These are phyloP conservation scores for Peribatodes rhomboidaria DNA, from an alignment of 2,888 invertebrate species.

Conservation along the genomic window DNA sequence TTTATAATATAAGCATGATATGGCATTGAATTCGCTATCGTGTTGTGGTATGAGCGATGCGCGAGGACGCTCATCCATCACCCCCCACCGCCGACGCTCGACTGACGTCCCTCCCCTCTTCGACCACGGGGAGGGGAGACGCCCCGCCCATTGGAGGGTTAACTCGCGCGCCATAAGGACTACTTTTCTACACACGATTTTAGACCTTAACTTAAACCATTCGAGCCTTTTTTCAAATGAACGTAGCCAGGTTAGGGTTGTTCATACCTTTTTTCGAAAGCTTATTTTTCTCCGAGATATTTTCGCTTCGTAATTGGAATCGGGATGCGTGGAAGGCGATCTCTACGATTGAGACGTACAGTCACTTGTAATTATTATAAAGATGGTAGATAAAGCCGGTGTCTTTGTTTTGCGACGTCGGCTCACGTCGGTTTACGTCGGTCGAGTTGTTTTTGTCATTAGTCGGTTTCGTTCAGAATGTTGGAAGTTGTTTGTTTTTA, in stretches of 20 bases:
- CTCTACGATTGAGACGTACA: conserved; percentile 76
- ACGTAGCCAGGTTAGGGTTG: conserved; percentile 62
- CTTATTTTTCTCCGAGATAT: conserved; percentile 75
- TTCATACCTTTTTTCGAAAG: conserved; percentile 63
- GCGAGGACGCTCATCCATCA: conserved; percentile 76
- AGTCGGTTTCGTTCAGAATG: conserved; percentile 33
- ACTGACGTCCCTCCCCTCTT: conserved; percentile 70
- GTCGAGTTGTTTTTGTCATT: conserved; percentile 44
- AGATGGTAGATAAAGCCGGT: conserved; percentile 76
- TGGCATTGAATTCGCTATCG: conserved; percentile 76
- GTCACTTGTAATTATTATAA: conserved; percentile 83
- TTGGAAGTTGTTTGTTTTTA: conserved; percentile 14
- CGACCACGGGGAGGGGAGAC: conserved; percentile 54
- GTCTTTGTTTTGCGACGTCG: conserved; percentile 47
- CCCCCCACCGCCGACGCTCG: conserved; percentile 73
- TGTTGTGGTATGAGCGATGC: conserved; percentile 78
- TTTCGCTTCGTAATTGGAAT: conserved; percentile 79
- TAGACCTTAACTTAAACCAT: conserved; percentile 48
- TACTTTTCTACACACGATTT: conserved; percentile 39
- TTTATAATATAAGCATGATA: conserved; percentile 69
- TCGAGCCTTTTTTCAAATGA: background rate
- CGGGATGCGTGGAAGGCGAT: conserved; percentile 59
- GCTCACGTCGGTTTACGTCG: conserved; percentile 14
- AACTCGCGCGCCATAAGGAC: conserved; percentile 45
- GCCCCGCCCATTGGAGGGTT: conserved; percentile 60